Evolutionary conservation across 2,888 invertebrate genomes (phyloP).

Genomic region (Drosophila quinaria): DNA sequence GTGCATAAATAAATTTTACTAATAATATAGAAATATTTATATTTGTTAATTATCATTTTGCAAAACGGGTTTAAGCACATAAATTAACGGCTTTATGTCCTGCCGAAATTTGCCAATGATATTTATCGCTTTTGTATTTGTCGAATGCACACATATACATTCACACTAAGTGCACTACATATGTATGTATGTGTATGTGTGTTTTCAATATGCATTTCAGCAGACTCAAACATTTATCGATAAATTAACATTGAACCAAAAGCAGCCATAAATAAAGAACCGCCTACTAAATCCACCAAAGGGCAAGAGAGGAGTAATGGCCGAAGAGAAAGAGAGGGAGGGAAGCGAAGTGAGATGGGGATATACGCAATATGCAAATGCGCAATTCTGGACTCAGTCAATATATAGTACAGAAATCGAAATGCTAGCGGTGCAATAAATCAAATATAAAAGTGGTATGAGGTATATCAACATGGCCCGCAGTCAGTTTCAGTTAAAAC

Average conservation of each 20-base stretch:
- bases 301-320: background rate
- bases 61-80: conserved; percentile 7
- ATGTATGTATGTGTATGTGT: background rate
- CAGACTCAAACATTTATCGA: conserved; percentile 38
- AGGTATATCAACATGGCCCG: conserved; percentile 30
- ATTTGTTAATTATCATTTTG: conserved; percentile 20
- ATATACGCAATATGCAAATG: conserved; percentile 16
- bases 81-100: conserved; percentile 25
- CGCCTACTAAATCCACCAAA: conserved; percentile 14
- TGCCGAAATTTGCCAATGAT: conserved; percentile 9
- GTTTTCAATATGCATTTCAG: conserved; percentile 13
- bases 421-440: conserved; percentile 42
- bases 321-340: background rate
- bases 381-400: conserved; percentile 42
- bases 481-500: conserved; percentile 25
- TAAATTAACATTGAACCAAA: conserved; percentile 29
- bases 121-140: conserved; percentile 38
- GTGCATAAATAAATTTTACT: background rate
- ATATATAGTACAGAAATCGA: conserved; percentile 33
- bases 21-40: conserved; percentile 5
- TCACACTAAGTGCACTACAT: background rate
- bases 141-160: conserved; percentile 6
- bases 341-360: background rate
- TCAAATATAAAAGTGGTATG: conserved; percentile 32
- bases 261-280: conserved; percentile 27